Base-by-base conservation (phyloP, 1,140 invertebrate species). In the Proales similis region DNA sequence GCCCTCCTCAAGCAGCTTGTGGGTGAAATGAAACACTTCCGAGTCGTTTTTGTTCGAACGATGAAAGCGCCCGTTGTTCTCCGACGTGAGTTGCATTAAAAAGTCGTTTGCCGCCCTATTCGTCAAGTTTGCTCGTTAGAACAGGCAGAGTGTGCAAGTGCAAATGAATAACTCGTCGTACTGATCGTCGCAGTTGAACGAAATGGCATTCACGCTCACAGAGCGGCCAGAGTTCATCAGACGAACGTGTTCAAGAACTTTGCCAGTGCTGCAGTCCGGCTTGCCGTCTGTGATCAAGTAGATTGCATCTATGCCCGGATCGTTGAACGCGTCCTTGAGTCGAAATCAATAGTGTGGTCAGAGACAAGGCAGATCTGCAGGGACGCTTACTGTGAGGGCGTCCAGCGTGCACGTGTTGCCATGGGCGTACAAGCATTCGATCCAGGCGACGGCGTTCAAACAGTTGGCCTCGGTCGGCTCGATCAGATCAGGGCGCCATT, bases 221-320 rank as follows among this genome's bases (percentile, higher is more conserved):
- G 69, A 67, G 57, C 72, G 68, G 2, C 70, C 20, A 32, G 65
- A 57, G 46, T 76, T 75, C 69, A 75, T 70, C 27, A 67, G 66
- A 11, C 66, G 65, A 9, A 77, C 72, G 64, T 74, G 68, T 29
- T 70, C 64, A 6, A 76, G 68, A 5, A 77, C 71, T 39, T 73
- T 63, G 2, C 70, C 70, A 4, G 73, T 76, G 64, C 72, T 75
- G 2, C 69, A 71, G 62, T 77, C 74, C 14, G 75, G 75, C 65
- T 76, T 76, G 19, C 75, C 75, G 64, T 77, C 75, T 17, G 73
- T 76, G 60, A 77, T 66, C 63, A 76, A 65, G 65, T 77, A 77
- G 22, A 77, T 69, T 2, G 71, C 71, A 20, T 73, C 69, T 19
- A 76, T 66, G 6, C 72, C 71, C 6, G 64, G 48, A 57, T 75